Evolutionary conservation across 1,140 invertebrate genomes (phyloP).

Genomic region (Paramacrobiotus metropolitanus): DNA sequence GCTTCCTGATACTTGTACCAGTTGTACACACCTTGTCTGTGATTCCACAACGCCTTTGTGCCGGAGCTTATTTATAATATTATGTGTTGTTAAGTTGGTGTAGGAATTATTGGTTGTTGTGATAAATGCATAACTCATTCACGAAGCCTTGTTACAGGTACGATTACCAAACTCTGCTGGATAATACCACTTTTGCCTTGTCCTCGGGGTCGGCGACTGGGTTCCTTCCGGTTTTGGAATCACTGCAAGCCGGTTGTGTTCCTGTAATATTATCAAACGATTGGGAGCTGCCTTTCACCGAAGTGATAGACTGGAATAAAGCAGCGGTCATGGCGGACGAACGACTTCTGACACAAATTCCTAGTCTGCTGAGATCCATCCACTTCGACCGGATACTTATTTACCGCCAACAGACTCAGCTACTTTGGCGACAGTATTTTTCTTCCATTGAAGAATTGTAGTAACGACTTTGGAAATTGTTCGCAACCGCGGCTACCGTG

Average conservation of each 20-base stretch:
- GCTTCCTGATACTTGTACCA: too few species aligned
- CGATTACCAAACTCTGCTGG: constrained; percentile 78
- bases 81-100: too few species aligned
- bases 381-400: constrained; percentile 50
- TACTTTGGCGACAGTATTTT: constrained; percentile 88
- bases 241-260: constrained; percentile 77
- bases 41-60: too few species aligned
- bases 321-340: constrained; percentile 84
- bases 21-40: too few species aligned
- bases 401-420: constrained; percentile 71
- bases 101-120: constrained; percentile 34
- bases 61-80: too few species aligned
- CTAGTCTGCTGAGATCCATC: constrained; percentile 67
- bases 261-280: constrained; percentile 88
- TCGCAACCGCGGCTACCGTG: constrained; percentile 5
- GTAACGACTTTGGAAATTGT: constrained; percentile 72
- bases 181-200: constrained; percentile 96
- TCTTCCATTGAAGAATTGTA: constrained; percentile 86
- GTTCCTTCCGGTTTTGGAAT: constrained; percentile 89
- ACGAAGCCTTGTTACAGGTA: constrained; percentile 41
- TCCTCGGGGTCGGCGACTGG: constrained; percentile 85
- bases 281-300: constrained; percentile 87
- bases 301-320: constrained; percentile 87
- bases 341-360: constrained; percentile 70
- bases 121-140: constrained; percentile 2